Conservation (phyloP, 2,113 vertebrate genomes). For the Hippocampus guttulatus region DNA sequence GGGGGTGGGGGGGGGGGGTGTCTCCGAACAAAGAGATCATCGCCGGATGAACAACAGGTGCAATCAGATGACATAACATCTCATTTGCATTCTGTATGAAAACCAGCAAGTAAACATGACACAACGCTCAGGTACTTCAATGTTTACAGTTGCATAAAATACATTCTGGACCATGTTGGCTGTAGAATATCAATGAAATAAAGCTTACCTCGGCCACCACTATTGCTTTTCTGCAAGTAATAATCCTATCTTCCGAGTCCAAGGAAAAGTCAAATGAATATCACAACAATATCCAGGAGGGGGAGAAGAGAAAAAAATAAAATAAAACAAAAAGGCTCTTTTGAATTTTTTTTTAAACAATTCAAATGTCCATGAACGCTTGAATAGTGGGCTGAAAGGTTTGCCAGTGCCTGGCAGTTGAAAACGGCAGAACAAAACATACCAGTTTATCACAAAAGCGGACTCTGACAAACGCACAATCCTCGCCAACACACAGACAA, state of each 20-base stretch:
- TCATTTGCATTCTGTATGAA: conserved; percentile 45
- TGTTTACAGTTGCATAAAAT: background rate
- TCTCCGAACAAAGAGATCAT: conserved; percentile 57
- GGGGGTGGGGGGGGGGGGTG: conserved; percentile 5
- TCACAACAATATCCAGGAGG: conserved; percentile 37
- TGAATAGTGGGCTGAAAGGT: conserved; percentile 48
- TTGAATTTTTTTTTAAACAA: conserved; percentile 40
- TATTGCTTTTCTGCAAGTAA: conserved; percentile 22
- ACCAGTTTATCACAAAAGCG: conserved; percentile 67
- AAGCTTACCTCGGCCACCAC: conserved; percentile 53
- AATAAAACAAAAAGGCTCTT: conserved; percentile 20
- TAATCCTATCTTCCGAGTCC: conserved; percentile 25
- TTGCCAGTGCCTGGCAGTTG: conserved; percentile 43
- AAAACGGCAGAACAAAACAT: conserved; percentile 61
- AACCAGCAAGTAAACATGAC: conserved; percentile 22
- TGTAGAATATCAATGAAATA: conserved; percentile 4
- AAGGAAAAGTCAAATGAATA: conserved; percentile 25
- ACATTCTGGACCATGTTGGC: background rate
- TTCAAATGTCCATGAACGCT: conserved; percentile 58
- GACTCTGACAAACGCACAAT: conserved; percentile 68
- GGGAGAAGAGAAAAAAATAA: too few species aligned
- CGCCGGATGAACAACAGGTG: conserved; percentile 55
- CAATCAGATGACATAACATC: conserved; percentile 58
- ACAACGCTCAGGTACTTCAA: too few species aligned
- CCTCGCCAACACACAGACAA: conserved; percentile 66